Evolutionary conservation across 1,140 invertebrate genomes (phyloP).

Genomic region (Drosophila micromelanica): DNA sequence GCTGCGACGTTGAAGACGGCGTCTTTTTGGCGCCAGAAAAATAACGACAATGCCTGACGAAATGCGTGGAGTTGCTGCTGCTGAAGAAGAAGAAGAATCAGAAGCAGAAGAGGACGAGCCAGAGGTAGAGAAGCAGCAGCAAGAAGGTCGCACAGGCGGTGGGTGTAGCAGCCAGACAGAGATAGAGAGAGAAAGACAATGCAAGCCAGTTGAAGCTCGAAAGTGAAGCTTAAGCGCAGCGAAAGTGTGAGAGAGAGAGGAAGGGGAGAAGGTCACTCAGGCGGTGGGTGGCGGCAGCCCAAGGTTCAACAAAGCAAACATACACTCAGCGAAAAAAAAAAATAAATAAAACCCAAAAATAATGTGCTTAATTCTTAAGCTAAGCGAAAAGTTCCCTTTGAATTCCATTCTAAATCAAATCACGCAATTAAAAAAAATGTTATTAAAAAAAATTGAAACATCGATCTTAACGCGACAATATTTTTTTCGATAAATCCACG

Average conservation of each 20-base stretch:
- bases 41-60: conserved; percentile 82
- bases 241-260: not conserved
- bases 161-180: conserved; percentile 14
- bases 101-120: not conserved
- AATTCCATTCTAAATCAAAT: too few species aligned
- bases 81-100: not conserved
- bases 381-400: too few species aligned
- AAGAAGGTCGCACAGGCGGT: conserved; percentile 23
- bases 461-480: too few species aligned
- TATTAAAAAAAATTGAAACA: too few species aligned
- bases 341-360: too few species aligned
- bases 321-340: too few species aligned
- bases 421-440: too few species aligned
- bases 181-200: not conserved
- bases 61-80: conserved; percentile 52
- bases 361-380: too few species aligned
- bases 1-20: conserved; percentile 65
- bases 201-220: too few species aligned
- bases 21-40: conserved; percentile 84
- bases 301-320: not conserved
- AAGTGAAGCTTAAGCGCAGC: not conserved
- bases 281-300: not conserved
- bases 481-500: too few species aligned
- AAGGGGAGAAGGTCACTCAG: not conserved
- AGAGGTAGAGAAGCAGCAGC: conserved; percentile 8